Base-by-base conservation (phyloP, 2,888 invertebrate genomes). In the Thecocarcelia acutangulata region DNA sequence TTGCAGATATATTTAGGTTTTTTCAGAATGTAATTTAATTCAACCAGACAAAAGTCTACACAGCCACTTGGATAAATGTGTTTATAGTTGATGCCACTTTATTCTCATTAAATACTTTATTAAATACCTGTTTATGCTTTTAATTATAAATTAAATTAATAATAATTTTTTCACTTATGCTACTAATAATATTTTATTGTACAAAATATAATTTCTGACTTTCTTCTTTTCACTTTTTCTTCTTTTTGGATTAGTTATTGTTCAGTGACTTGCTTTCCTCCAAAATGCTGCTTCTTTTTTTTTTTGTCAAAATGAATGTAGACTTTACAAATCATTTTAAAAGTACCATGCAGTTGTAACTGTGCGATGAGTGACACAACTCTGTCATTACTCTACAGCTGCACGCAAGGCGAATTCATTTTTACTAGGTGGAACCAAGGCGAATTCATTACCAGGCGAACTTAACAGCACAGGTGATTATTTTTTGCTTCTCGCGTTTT, bases 251-350 rank as follows among this genome's bases (percentile, higher is more conserved):
- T 68, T 52, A 74, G 73, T 82, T 82, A 77, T 64, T 77, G 69
- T 74, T 77, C 81, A 82, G 73, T 77, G 82, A 76, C 73, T 82
- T 78, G 77, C 63, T 74, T 73, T 82, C 63, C 64, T 75, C 24
- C 50, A 40, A 11, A 46, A 13, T 70, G 66, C 72, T 66, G 66
- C 54, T 80, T 76, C 64, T 72, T 64, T 37, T 24, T 44, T 72
- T 64, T 37, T 13, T 21, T 68, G 75, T 59, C 59, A 68, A 68
- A 59, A 58, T 58, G 50, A 33, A n/a, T 56, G 13, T 42, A 28
- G 40, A 58, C 40, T 64, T 56, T 46, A 33, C 17, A 21, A 46
- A 12, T 15, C 19, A 54, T 28, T 9, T 33, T 33, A 33, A 33
- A 33, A 33, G 5, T 33, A 33, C 33, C 33, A 33, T 9, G 24